These are phyloP conservation scores for Antechinus flavipes DNA, from an alignment of 2,113 vertebrate genomes.

Conservation along the genomic window DNA sequence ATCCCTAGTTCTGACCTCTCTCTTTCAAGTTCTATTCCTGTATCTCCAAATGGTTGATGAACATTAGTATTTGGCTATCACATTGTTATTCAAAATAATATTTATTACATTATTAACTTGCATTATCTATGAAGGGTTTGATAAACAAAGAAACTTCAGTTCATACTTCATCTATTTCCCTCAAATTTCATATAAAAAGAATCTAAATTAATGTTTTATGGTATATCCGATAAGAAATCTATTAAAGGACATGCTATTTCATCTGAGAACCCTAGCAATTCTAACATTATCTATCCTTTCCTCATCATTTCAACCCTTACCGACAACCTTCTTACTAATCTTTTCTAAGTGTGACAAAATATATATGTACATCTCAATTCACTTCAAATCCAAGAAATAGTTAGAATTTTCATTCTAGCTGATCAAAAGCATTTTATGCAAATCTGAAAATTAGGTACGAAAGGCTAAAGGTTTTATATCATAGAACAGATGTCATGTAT, in stretches of 20 bases:
- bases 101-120: slow-evolving; percentile 37
- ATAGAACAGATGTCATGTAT: slow-evolving; percentile 28
- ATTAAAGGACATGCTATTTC: slow-evolving; percentile 17
- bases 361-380: not conserved
- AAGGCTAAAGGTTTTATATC: not conserved
- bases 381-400: not conserved
- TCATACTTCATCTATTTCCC: slow-evolving; percentile 1
- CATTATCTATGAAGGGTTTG: slow-evolving; percentile 32
- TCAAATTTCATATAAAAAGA: slow-evolving; percentile 1
- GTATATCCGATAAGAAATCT: slow-evolving; percentile 24
- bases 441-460: not conserved
- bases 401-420: not conserved
- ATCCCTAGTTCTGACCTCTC: slow-evolving; percentile 5
- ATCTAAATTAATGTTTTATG: slow-evolving; percentile 25
- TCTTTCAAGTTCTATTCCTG: slow-evolving; percentile 12
- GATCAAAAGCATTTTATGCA: not conserved
- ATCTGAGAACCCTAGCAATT: slow-evolving; percentile 25
- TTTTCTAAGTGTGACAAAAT: not conserved
- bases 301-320: slow-evolving; percentile 4
- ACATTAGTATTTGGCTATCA: not conserved
- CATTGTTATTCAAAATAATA: slow-evolving; percentile 28
- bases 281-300: slow-evolving; percentile 38
- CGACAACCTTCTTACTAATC: not conserved
- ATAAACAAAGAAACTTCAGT: slow-evolving; percentile 3
- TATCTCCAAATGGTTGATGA: not conserved